These are phyloP conservation scores for Argyrosomus japonicus DNA, from an alignment of 2,113 vertebrate genomes.

Conservation along the genomic window DNA sequence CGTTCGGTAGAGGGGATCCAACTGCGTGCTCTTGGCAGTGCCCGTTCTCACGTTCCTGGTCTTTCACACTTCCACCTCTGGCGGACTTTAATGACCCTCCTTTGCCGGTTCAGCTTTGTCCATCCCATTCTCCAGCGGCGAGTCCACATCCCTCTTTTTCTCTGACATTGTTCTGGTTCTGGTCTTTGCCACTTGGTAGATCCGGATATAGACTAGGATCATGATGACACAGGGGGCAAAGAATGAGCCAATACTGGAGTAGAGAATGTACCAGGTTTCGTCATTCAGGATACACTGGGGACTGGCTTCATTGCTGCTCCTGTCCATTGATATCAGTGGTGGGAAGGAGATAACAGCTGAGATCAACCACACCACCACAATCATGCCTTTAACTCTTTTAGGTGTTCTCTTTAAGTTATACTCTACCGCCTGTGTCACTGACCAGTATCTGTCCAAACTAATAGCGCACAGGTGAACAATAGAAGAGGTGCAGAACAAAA, in stretches of 20 bases:
- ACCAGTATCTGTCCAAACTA: slow-evolving; percentile 98
- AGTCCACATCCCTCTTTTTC: slow-evolving; percentile 84
- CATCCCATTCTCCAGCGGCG: slow-evolving; percentile 89
- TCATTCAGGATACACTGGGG: slow-evolving; percentile 94
- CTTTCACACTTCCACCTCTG: slow-evolving; percentile 63
- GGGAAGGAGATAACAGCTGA: slow-evolving; percentile 96
- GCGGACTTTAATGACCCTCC: slow-evolving; percentile 72
- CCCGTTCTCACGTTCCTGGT: slow-evolving; percentile 87
- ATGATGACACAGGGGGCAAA: slow-evolving; percentile 97
- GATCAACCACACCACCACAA: slow-evolving; percentile 95
- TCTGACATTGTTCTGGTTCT: slow-evolving; percentile 93
- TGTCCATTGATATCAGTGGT: slow-evolving; percentile 92
- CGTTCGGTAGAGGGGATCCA: slow-evolving; percentile 73
- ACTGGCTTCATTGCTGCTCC: slow-evolving; percentile 82
- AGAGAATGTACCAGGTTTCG: slow-evolving; percentile 97
- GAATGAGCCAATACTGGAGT: slow-evolving; percentile 95
- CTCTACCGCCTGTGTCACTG: slow-evolving; percentile 94
- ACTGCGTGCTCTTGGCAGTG: slow-evolving; percentile 82
- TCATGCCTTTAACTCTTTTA: slow-evolving; percentile 91
- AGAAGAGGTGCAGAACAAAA: slow-evolving; percentile 97
- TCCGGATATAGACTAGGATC: slow-evolving; percentile 95
- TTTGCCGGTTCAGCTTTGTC: slow-evolving; percentile 72
- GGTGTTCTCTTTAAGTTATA: slow-evolving; percentile 96
- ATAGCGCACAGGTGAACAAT: slow-evolving; percentile 98
- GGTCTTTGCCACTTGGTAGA: slow-evolving; percentile 96